Evolutionary conservation across 2,888 invertebrate genomes (phyloP).

Genomic region (Metallyticus violacea): DNA sequence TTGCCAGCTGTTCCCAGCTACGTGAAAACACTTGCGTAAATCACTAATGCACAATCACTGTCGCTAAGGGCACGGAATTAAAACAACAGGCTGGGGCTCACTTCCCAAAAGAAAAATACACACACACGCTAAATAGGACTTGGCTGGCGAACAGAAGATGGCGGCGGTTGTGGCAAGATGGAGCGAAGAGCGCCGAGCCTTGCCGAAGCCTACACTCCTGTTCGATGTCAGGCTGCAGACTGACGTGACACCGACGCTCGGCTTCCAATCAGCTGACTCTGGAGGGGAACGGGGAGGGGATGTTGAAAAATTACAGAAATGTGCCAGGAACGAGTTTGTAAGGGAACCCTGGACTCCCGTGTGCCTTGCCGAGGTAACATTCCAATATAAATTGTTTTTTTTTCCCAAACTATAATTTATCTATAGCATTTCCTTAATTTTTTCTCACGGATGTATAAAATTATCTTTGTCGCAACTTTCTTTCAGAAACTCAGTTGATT

Average conservation of each 20-base stretch:
- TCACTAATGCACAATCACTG: neutral
- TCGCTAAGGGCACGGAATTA: neutral
- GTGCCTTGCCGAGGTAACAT: neutral
- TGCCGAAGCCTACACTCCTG: neutral
- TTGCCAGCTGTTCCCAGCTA: neutral
- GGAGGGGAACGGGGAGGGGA: neutral
- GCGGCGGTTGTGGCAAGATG: neutral
- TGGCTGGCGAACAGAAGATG: neutral
- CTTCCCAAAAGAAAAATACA: neutral
- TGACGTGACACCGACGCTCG: neutral
- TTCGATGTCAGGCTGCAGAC: constrained; percentile 5
- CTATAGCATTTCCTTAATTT: no score
- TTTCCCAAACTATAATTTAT: no score
- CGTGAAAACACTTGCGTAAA: neutral
- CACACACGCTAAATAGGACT: neutral
- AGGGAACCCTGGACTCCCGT: neutral
- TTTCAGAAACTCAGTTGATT: no score
- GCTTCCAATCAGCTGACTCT: neutral
- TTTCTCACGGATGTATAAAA: no score
- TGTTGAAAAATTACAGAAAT: neutral
- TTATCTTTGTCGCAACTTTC: no score
- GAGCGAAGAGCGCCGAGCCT: neutral
- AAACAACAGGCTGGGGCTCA: neutral
- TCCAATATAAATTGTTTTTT: no score
- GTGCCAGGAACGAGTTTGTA: no score